These are phyloP conservation scores for Phyllotreta striolata DNA, from an alignment of 2,888 invertebrate genomes.

Conservation along the genomic window DNA sequence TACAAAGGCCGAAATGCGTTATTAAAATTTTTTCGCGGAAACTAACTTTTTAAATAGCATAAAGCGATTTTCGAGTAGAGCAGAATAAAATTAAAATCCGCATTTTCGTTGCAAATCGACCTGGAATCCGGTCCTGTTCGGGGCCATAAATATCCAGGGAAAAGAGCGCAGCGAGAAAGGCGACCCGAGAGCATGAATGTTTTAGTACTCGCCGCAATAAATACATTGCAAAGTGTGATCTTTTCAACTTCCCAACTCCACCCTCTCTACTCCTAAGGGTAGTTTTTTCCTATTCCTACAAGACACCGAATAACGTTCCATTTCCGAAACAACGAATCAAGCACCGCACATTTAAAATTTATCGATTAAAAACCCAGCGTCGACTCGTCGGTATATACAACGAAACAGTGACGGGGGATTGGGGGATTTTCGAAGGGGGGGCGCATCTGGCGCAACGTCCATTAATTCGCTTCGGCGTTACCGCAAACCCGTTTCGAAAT, in stretches of 20 bases:
- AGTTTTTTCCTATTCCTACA: conserved; percentile 12
- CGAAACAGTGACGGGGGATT: too few species aligned
- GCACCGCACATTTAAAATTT: too few species aligned
- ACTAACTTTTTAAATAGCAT: too few species aligned
- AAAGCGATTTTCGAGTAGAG: conserved; percentile 29
- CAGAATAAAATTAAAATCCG: conserved; percentile 23
- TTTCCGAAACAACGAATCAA: too few species aligned
- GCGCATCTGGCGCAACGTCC: neutral
- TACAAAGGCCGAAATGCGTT: conserved; percentile 5
- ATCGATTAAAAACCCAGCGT: too few species aligned
- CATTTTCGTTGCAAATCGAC: conserved; percentile 27
- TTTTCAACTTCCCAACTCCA: conserved; percentile 26
- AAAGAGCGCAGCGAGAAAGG: conserved; percentile 7
- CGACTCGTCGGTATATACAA: too few species aligned
- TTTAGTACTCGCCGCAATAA: conserved; percentile 40
- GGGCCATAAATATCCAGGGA: conserved; percentile 35
- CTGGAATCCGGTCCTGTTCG: conserved; percentile 23
- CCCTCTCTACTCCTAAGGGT: conserved; percentile 32
- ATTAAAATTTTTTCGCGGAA: neutral
- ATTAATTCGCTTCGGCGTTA: conserved; percentile 30
- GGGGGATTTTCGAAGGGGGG: too few species aligned
- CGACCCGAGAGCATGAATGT: conserved; percentile 38
- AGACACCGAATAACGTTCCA: too few species aligned
- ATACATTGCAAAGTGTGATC: conserved; percentile 39
- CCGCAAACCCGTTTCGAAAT: conserved; percentile 31